Conservation (phyloP, 2,888 invertebrate genomes). For the Nomada lathburiana region DNA sequence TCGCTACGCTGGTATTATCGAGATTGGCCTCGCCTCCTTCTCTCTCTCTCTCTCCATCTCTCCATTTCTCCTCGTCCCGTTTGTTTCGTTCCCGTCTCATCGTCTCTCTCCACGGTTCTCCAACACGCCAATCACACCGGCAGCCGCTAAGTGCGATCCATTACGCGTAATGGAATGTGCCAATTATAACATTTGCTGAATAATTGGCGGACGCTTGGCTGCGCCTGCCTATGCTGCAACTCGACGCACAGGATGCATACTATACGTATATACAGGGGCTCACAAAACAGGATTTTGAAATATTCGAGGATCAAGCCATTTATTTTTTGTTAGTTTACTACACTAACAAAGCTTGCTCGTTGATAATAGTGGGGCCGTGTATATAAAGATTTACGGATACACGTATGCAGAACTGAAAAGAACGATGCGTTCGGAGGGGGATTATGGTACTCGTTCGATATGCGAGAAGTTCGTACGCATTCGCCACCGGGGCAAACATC, state of each 20-base stretch:
- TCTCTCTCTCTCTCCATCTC: slow-evolving; percentile 51
- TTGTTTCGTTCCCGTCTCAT: slow-evolving; percentile 24
- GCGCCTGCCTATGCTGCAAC: slow-evolving; percentile 68
- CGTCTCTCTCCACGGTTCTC: slow-evolving; percentile 63
- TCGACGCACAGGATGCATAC: slow-evolving; percentile 35
- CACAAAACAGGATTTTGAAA: too few relatives aligned
- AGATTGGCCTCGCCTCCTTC: slow-evolving; percentile 78
- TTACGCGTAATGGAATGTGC: slow-evolving; percentile 84
- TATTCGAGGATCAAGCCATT: too few relatives aligned
- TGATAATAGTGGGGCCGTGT: background rate
- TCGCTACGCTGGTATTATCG: slow-evolving; percentile 78
- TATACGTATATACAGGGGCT: background rate
- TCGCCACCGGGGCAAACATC: slow-evolving; percentile 75
- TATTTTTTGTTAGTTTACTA: background rate
- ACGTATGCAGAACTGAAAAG: slow-evolving; percentile 46
- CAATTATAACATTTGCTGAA: slow-evolving; percentile 84
- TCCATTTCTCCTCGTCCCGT: slow-evolving; percentile 32
- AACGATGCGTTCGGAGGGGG: slow-evolving; percentile 38
- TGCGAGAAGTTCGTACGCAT: slow-evolving; percentile 44
- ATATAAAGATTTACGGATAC: background rate
- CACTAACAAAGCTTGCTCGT: background rate
- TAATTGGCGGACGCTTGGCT: slow-evolving; percentile 81
- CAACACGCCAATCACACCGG: slow-evolving; percentile 81
- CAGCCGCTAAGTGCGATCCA: slow-evolving; percentile 83
- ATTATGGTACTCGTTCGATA: slow-evolving; percentile 67